These are phyloP conservation scores for Scaptomyza caliginosa DNA, from an alignment of 2,888 invertebrate species.

Conservation along the genomic window DNA sequence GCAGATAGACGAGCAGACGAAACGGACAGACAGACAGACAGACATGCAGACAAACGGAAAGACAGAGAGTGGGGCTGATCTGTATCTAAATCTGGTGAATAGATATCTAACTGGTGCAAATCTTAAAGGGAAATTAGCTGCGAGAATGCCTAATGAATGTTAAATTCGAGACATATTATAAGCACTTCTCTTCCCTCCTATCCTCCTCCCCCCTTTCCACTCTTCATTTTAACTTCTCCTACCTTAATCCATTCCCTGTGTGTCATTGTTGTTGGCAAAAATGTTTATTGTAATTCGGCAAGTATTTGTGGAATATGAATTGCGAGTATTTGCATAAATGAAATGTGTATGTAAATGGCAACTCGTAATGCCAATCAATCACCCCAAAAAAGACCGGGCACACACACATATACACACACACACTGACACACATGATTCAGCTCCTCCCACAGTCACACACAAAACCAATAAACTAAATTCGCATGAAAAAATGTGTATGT, in stretches of 20 bases:
- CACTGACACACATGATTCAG: constrained; percentile 40
- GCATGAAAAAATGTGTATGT: constrained; percentile 57
- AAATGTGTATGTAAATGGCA: constrained; percentile 78
- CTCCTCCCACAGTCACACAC: constrained; percentile 71
- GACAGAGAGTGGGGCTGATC: constrained; percentile 31
- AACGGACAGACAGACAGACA: background rate
- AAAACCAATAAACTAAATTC: constrained; percentile 79
- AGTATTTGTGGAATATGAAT: constrained; percentile 77
- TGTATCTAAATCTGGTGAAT: constrained; percentile 42
- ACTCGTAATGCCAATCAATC: constrained; percentile 78
- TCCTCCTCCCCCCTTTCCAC: background rate
- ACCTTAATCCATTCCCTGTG: constrained; percentile 4
- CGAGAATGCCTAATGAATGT: constrained; percentile 72
- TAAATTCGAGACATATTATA: constrained; percentile 36
- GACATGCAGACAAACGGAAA: background rate
- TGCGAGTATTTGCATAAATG: constrained; percentile 78
- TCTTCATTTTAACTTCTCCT: background rate
- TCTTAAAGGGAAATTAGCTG: constrained; percentile 77
- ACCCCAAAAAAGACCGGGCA: constrained; percentile 67
- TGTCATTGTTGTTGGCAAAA: constrained; percentile 55
- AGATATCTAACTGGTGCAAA: constrained; percentile 65
- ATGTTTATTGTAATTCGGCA: constrained; percentile 74
- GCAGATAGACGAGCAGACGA: constrained; percentile 19
- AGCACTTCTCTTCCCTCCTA: background rate
- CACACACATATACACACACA: constrained; percentile 35